Evolutionary conservation across 2,797 vertebrate species (phyloP).

Genomic region (Gobionotothen gibberifrons): DNA sequence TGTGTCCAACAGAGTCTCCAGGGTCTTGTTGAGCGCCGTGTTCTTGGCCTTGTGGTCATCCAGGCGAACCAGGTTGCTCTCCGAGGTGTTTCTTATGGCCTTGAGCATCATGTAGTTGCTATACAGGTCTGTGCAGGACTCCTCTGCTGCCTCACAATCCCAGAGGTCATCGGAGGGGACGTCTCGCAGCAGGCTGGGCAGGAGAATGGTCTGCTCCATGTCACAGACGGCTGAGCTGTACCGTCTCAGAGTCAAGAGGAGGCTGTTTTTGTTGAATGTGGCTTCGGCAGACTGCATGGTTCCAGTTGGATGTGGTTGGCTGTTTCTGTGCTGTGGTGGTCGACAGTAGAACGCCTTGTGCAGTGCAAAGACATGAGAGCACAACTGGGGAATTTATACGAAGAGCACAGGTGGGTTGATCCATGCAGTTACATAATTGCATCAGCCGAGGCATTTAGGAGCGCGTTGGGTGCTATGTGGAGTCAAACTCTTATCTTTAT

Average conservation of each 20-base stretch:
- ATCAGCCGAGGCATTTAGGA: conserved; percentile 61
- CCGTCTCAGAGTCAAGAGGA: conserved; percentile 79
- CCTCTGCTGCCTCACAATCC: conserved; percentile 14
- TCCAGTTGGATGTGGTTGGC: conserved; percentile 40
- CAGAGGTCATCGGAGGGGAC: conserved; percentile 69
- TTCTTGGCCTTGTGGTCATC: conserved; percentile 64
- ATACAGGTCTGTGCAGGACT: conserved; percentile 79
- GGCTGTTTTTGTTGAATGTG: conserved; percentile 77
- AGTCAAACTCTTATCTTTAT: conserved; percentile 78
- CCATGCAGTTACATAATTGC: conserved; percentile 53
- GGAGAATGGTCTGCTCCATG: conserved; percentile 92
- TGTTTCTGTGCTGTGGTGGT: conserved; percentile 56
- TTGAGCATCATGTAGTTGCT: conserved; percentile 88
- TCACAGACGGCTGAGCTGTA: conserved; percentile 84
- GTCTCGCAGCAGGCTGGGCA: conserved; percentile 90
- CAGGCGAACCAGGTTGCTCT: conserved; percentile 78
- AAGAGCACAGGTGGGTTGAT: conserved; percentile 28
- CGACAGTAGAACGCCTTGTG: conserved; percentile 48
- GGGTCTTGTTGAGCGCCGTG: neutral
- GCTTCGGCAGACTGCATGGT: conserved; percentile 82
- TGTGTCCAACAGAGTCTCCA: conserved; percentile 59
- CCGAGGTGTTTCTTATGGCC: conserved; percentile 84
- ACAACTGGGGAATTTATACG: conserved; percentile 68
- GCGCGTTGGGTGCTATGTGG: conserved; percentile 42
- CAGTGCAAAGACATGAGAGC: conserved; percentile 54